Evolutionary conservation across 2,797 vertebrate species (phyloP).

Genomic region (Odontamblyopus rebecca): DNA sequence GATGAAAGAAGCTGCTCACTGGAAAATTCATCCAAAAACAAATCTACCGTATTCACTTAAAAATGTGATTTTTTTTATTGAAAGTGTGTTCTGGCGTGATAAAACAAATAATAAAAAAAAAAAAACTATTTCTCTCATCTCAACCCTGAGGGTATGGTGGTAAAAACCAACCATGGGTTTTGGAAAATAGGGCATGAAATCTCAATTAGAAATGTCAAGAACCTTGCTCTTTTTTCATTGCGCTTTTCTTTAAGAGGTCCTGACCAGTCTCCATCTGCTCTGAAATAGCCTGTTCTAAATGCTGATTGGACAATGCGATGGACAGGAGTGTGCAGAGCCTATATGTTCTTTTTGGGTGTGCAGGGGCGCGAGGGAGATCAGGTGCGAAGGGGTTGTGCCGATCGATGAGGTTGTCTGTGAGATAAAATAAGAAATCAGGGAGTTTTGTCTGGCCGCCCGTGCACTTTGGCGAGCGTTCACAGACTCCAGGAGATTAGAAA

Average conservation of each 20-base stretch:
- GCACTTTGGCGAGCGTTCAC: conserved; percentile 59
- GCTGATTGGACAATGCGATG: conserved; percentile 60
- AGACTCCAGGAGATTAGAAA: conserved; percentile 68
- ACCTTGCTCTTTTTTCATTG: conserved; percentile 53
- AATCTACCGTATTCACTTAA: conserved; percentile 46
- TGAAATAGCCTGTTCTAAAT: conserved; percentile 67
- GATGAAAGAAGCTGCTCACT: conserved; percentile 33
- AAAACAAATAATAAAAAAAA: conserved; percentile 69
- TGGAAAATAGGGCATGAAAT: conserved; percentile 73
- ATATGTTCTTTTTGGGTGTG: conserved; percentile 25
- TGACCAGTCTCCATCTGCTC: conserved; percentile 59
- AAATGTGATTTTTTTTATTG: conserved; percentile 46
- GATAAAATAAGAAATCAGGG: conserved; percentile 77
- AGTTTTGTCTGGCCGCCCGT: conserved; percentile 53
- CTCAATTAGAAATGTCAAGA: conserved; percentile 74
- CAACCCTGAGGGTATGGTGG: conserved; percentile 62
- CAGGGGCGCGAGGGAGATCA: conserved; percentile 45
- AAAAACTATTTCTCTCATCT: conserved; percentile 68
- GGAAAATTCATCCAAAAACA: conserved; percentile 39
- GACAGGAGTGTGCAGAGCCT: conserved; percentile 33
- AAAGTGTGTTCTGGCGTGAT: conserved; percentile 51
- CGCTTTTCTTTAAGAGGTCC: conserved; percentile 39
- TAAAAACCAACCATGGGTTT: conserved; percentile 39
- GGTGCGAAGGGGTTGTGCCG: conserved; percentile 53
- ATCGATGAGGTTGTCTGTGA: conserved; percentile 73